A percentile compares a stretch with the other conserved stretches of the same genome.
phyloP scores from a whole-genome alignment of 2,113 vertebrate genomes.

The Eidolon helvum region DNA sequence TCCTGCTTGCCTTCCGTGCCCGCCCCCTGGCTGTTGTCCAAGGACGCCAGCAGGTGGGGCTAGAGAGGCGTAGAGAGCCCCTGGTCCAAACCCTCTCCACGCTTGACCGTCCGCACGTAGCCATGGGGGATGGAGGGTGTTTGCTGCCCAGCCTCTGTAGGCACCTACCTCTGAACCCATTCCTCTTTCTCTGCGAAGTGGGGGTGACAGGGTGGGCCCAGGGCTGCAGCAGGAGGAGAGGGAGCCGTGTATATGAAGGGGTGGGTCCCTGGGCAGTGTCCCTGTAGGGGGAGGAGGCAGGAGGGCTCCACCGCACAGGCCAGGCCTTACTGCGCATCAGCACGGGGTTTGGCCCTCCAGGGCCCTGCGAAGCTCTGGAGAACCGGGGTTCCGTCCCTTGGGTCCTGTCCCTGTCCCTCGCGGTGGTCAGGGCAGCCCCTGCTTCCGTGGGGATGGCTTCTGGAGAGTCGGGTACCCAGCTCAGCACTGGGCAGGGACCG shows the following conservation, averaged over 20 bases:
- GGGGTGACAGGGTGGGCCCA: neutral
- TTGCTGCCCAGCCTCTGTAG: neutral
- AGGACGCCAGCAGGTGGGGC: neutral
- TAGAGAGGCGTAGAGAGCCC: neutral
- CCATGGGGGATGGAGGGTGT: rapidly evolving
- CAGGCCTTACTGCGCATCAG: neutral
- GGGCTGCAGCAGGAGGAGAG: neutral
- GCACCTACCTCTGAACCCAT: neutral
- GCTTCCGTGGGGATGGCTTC: neutral
- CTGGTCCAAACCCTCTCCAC: rapidly evolving
- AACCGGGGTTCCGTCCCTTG: neutral
- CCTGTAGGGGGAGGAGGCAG: too few relatives aligned
- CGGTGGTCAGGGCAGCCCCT: neutral
- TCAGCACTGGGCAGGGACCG: neutral
- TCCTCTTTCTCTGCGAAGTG: neutral
- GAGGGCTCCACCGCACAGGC: neutral
- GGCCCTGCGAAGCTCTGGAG: neutral
- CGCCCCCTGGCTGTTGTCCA: neutral
- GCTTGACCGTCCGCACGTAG: neutral
- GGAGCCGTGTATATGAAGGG: rapidly evolving
- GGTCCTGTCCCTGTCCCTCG: neutral
- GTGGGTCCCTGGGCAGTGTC: neutral
- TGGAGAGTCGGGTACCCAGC: neutral
- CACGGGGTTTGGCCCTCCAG: neutral
- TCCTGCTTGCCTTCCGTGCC: neutral